Evolutionary conservation across 2,113 vertebrate genomes (phyloP), one percentile per base, ranked within the genome.

Genomic region (Pterophyllum scalare): DNA sequence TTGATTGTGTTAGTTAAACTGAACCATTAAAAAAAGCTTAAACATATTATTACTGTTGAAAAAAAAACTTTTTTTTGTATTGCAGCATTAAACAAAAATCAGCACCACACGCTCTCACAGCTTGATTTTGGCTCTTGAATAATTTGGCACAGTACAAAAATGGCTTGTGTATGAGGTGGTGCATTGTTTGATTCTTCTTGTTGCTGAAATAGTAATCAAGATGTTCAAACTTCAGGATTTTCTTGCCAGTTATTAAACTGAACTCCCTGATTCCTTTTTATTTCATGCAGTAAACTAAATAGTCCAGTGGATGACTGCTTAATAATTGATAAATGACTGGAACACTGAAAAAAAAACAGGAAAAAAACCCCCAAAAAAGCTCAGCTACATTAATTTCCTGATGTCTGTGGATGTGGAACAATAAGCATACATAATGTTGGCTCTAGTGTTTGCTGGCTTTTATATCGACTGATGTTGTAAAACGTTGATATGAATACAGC

Each of bases 381-480:
- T 75, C 22, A 6, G 67, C 61, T 82, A 49, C 58, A 64, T 59
- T 81, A n/a, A 80, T 86, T 83, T 79, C 33, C 14, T 80, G 87
- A 82, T 81, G 59, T 62, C 58, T 2, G 5, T 84, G 82, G 75
- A 82, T 67, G 64, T 75, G 35, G 86, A 89, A 89, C 81, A 90
- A 91, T 88, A 79, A 79, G 88, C 88, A 87, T 85, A 59, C 76
- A 28, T 88, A 80, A 93, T 84, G 77, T 72, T 75, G 78, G 38
- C 82, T 75, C 75, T 58, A 33, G 59, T 81, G 19, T 81, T 89
- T 75, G 64, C 12, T 75, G 80, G 70, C 52, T 20, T 58, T 75
- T 75, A 26, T 57, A 38, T 79, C 5, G 10, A 62, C 26, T 86
- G 81, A 87, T 89, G 81, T 56, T 86, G 52, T 75, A 35, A 77